These are phyloP conservation scores for Rattus norvegicus DNA, from an alignment of 2,113 vertebrate species.

Conservation along the genomic window DNA sequence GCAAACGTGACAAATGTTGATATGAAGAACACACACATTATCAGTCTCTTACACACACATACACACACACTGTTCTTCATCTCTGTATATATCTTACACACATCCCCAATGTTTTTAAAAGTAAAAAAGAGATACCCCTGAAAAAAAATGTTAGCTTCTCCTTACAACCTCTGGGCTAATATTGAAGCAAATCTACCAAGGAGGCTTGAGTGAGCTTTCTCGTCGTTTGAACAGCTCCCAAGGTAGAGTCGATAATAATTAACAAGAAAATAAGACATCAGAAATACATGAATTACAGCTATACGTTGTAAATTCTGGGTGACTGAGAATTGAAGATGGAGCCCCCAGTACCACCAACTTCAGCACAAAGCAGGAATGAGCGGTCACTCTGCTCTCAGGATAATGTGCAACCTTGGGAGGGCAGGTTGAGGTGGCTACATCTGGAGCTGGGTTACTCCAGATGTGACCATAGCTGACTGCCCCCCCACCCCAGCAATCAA, in stretches of 20 bases:
- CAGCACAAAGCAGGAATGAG: background rate
- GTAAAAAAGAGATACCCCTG: background rate
- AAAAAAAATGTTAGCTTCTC: background rate
- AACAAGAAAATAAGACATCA: conserved; percentile 52
- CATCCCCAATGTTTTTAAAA: background rate
- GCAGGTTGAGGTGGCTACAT: background rate
- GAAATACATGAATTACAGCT: conserved; percentile 41
- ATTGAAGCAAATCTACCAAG: conserved; percentile 13
- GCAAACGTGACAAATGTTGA: background rate
- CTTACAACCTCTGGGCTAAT: conserved; percentile 26
- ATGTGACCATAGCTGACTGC: background rate
- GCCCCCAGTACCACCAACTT: background rate
- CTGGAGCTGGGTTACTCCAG: background rate
- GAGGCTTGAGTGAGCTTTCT: conserved; percentile 55
- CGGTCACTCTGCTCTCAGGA: background rate
- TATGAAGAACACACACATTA: background rate
- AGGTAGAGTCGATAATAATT: conserved; percentile 53
- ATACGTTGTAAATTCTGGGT: background rate
- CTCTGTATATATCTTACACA: background rate
- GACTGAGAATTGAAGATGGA: background rate
- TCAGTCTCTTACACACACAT: background rate
- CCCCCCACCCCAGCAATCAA: background rate
- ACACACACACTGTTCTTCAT: no score
- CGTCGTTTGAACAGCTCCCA: conserved; percentile 46
- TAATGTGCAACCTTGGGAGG: background rate